Conservation (phyloP, 2,797 vertebrate species). For the Parauchenoglanis ngamensis region DNA sequence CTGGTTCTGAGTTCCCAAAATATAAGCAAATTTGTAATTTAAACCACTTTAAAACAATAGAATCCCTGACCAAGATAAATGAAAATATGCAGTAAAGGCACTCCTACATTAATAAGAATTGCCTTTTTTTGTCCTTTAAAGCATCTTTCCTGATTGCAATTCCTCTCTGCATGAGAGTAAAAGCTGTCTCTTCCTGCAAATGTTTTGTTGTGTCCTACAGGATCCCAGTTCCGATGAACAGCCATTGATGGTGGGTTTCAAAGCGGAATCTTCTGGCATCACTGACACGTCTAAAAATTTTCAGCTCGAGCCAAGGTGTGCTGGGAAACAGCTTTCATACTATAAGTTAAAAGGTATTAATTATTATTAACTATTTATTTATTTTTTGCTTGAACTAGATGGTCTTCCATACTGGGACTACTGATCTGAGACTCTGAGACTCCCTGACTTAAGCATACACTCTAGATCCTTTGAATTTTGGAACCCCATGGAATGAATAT, state of each 20-base stretch:
- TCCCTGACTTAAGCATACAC: not conserved
- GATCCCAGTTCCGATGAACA: not conserved
- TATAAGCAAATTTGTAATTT: not conserved
- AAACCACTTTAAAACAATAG: not conserved
- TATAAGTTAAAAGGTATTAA: not conserved
- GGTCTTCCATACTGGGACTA: not conserved
- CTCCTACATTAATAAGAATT: not conserved
- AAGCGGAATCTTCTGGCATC: not conserved
- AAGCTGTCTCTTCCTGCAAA: not conserved
- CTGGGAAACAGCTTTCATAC: not conserved
- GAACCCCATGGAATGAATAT: not conserved
- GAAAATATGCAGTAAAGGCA: not conserved
- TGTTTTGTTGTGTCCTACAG: not conserved
- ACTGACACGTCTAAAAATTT: not conserved
- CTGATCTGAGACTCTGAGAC: not conserved
- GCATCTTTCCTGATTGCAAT: not conserved
- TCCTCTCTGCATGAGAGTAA: not conserved
- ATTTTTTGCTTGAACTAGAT: not conserved
- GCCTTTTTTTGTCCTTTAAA: conserved; percentile 4
- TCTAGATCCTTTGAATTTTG: not conserved
- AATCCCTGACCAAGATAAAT: not conserved
- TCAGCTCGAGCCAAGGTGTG: not conserved
- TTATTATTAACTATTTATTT: not conserved
- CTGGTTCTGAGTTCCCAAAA: not conserved
- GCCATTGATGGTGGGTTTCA: not conserved